Conservation (phyloP, 2,888 invertebrate species). For the Acleris holmiana region DNA sequence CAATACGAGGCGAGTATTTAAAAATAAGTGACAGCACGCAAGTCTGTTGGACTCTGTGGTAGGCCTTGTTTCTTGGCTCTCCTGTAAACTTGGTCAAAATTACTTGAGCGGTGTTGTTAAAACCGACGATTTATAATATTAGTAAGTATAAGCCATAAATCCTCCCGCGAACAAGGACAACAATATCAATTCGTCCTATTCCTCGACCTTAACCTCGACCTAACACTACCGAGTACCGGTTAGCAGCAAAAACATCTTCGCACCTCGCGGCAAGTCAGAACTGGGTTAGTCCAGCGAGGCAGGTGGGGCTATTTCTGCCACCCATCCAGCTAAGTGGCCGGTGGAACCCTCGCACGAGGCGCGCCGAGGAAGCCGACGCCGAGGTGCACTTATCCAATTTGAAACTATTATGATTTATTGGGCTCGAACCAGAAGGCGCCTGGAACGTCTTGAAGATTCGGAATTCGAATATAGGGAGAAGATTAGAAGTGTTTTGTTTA, state of each 20-base stretch:
- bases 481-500: neutral
- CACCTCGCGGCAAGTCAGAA: constrained; percentile 2
- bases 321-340: constrained; percentile 49
- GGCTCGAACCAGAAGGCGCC: constrained; percentile 65
- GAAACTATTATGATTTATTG: constrained; percentile 80
- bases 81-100: too few species aligned
- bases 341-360: constrained; percentile 69
- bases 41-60: too few species aligned
- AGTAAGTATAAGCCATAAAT: too few species aligned
- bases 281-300: constrained; percentile 15
- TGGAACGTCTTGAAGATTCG: constrained; percentile 40
- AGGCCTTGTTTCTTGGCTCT: too few species aligned
- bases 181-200: too few species aligned
- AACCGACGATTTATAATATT: too few species aligned
- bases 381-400: constrained; percentile 80
- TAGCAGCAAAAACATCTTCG: neutral
- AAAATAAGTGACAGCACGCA: too few species aligned
- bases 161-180: too few species aligned
- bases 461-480: constrained; percentile 21
- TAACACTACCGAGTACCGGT: neutral
- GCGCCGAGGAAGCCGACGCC: constrained; percentile 70
- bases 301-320: constrained; percentile 33
- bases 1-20: too few species aligned
- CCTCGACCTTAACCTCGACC: neutral
- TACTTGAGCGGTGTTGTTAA: too few species aligned